Percentiles rank a stretch among this genome's conserved stretches.
phyloP scores from a whole-genome alignment of 2,113 vertebrate species.

The Bombycilla garrulus region DNA sequence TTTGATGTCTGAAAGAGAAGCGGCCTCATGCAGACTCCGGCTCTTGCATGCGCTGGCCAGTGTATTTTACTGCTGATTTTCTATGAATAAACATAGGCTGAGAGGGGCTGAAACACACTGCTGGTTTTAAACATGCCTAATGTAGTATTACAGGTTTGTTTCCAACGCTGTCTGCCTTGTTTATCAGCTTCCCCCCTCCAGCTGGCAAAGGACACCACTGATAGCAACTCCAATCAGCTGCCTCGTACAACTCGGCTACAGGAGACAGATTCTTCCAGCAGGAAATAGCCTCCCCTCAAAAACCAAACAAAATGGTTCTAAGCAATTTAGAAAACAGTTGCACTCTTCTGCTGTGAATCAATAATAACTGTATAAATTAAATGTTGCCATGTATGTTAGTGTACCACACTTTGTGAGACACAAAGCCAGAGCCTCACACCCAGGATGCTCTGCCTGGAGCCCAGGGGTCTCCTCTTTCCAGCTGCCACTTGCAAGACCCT shows the following conservation, averaged over 20 bases:
- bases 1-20: constrained; percentile 63
- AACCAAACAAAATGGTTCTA: constrained; percentile 30
- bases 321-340: constrained; percentile 43
- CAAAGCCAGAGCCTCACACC: background rate
- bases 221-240: constrained; percentile 18
- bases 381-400: background rate
- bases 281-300: constrained; percentile 6
- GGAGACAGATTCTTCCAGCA: background rate
- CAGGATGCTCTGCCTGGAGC: background rate
- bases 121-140: constrained; percentile 62
- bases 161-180: constrained; percentile 44
- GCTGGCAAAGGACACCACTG: constrained; percentile 41
- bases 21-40: constrained; percentile 53
- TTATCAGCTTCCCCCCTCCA: constrained; percentile 57
- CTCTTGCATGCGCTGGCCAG: background rate
- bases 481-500: background rate
- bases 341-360: constrained; percentile 28
- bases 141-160: constrained; percentile 55
- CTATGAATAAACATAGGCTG: constrained; percentile 73
- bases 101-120: constrained; percentile 52
- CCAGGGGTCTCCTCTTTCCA: background rate
- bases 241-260: background rate
- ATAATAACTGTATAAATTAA: constrained; percentile 46
- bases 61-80: constrained; percentile 67
- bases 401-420: background rate